These are phyloP conservation scores for Sisyra terminalis DNA, from an alignment of 2,888 invertebrate species.

Conservation along the genomic window DNA sequence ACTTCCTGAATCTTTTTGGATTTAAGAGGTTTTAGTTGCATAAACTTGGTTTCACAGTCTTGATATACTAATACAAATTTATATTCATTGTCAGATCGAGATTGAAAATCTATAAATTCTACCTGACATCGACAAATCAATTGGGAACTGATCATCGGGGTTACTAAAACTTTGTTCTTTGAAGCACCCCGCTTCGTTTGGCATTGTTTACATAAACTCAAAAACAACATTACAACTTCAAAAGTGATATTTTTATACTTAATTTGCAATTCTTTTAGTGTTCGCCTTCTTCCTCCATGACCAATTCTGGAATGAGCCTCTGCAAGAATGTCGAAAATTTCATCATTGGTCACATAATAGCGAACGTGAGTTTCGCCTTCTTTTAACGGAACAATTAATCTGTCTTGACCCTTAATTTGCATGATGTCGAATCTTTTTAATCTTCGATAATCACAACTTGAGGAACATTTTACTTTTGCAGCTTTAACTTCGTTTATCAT, in stretches of 20 bases:
- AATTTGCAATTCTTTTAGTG: not conserved
- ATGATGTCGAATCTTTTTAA: not conserved
- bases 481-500: too few species aligned
- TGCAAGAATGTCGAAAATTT: not conserved
- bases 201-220: not conserved
- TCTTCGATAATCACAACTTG: not conserved
- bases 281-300: not conserved
- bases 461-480: too few species aligned
- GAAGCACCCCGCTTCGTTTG: not conserved
- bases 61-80: too few species aligned
- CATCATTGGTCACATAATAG: not conserved
- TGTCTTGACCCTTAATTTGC: not conserved
- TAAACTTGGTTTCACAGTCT: too few species aligned
- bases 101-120: too few species aligned
- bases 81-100: too few species aligned
- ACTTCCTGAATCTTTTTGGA: too few species aligned
- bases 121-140: not conserved
- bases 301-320: not conserved
- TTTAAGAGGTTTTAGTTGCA: too few species aligned
- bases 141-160: not conserved
- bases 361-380: not conserved
- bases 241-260: not conserved
- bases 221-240: not conserved
- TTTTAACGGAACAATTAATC: conserved; percentile 2
- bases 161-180: not conserved